Base-by-base conservation (phyloP, 2,113 vertebrate genomes). In the Rynchops niger region DNA sequence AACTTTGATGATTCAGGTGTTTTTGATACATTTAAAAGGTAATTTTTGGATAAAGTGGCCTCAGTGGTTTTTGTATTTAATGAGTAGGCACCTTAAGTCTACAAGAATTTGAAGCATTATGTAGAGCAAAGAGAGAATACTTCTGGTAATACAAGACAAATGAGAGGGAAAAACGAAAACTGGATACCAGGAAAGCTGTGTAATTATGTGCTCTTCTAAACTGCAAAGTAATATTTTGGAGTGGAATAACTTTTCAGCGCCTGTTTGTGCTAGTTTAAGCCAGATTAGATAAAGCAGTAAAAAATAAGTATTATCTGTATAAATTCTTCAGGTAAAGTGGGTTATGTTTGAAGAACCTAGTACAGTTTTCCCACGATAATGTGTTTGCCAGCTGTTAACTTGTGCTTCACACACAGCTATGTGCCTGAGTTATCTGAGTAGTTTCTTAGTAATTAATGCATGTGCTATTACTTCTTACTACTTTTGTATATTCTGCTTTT, bases 1-100 rank as follows among this genome's bases (percentile, higher is more conserved):
- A 99, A 99, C 98, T 99, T 99, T 98, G 99, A 99, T 94, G 99
- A 99, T 99, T 99, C 99, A 61, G 99, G 99, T 90, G 99, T 99
- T 98, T 99, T 99, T 98, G 99, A 99, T 98, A 99, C 99, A 92
- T 99, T 99, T 98, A 99, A 99, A 98, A 99, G 99, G 99, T 99
- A 99, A 97, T 95, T 96, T 58, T 96, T 96, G 70, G 88, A 95
- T 97, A 95, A 95, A 97, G 95, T 97, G 95, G 96, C 94, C 87
- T 96, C 91, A 96, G 93, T 88, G 76, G 95, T 88, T 95, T 82
- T 93, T 95, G 42, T 83, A 93, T 96, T 90, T 95, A 69, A 86
- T 94, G 80, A 94, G 90, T 84, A 96, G 96, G 82, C 90, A 95
- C 88, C 36, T 82, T 88, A 96, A 78, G 76, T 95, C 73, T 87